Evolutionary conservation across 2,797 vertebrate genomes (phyloP).

Genomic region (Cottoperca gobio): DNA sequence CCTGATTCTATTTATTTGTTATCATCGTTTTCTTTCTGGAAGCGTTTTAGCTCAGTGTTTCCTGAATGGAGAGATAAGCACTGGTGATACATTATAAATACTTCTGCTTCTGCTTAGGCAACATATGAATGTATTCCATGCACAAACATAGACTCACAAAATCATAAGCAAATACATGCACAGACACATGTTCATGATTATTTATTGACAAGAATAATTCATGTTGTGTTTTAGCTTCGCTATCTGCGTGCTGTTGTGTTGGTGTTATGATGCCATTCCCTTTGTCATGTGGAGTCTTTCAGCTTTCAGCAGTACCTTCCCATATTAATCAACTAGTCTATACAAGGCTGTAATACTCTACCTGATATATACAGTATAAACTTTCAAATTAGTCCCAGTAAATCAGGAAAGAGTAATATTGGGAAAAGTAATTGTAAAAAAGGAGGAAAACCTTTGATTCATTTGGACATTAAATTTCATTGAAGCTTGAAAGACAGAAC

Average conservation of each 20-base stretch:
- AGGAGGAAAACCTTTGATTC: not conserved
- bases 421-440: slow-evolving; percentile 12
- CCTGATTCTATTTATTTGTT: slow-evolving; percentile 53
- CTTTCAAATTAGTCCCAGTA: slow-evolving; percentile 13
- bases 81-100: slow-evolving; percentile 28
- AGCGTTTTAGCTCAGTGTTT: slow-evolving; percentile 13
- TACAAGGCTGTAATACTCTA: not conserved
- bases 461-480: slow-evolving; percentile 2
- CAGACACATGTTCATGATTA: slow-evolving; percentile 47
- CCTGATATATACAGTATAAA: not conserved
- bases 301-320: slow-evolving; percentile 4
- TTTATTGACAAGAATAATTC: slow-evolving; percentile 60
- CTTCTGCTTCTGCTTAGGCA: slow-evolving; percentile 23
- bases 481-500: not conserved
- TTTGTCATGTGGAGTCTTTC: slow-evolving; percentile 34
- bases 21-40: slow-evolving; percentile 24
- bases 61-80: slow-evolving; percentile 30
- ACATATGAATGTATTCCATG: slow-evolving; percentile 19
- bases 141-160: slow-evolving; percentile 6
- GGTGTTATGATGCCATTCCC: slow-evolving; percentile 19
- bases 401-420: slow-evolving; percentile 12
- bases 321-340: slow-evolving; percentile 2
- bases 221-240: slow-evolving; percentile 37
- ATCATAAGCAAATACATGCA: slow-evolving; percentile 26
- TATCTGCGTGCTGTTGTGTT: not conserved